A percentile compares a stretch with the other conserved stretches of the same genome.
Conservation (phyloP, 2,113 vertebrate genomes). For the Cichladusa arquata region DNA sequence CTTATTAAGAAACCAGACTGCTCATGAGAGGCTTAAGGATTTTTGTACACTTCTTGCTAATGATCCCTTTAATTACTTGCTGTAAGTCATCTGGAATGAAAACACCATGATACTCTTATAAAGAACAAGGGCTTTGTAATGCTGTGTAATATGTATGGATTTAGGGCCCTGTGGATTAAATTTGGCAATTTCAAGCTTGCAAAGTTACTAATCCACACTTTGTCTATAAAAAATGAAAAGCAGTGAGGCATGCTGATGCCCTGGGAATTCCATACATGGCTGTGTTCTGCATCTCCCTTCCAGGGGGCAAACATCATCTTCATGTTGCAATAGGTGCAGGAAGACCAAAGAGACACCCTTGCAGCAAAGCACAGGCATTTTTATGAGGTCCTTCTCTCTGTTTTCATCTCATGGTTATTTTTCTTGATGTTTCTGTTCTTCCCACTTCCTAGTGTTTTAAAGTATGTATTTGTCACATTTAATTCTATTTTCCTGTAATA, state of each 20-base stretch:
- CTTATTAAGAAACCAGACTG: background rate
- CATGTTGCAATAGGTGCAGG: background rate
- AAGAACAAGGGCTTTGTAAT: slow-evolving; percentile 23
- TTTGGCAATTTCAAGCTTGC: slow-evolving; percentile 8
- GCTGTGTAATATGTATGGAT: background rate
- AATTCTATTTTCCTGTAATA: slow-evolving; percentile 9
- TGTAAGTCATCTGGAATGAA: slow-evolving; percentile 43
- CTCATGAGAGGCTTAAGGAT: background rate
- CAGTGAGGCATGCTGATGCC: background rate
- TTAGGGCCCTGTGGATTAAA: slow-evolving; percentile 26
- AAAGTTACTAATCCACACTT: slow-evolving; percentile 32
- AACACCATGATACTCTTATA: background rate
- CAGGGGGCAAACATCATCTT: background rate
- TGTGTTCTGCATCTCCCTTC: background rate
- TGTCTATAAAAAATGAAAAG: background rate
- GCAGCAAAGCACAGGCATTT: background rate
- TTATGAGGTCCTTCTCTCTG: background rate
- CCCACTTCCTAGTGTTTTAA: background rate
- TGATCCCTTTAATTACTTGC: slow-evolving; percentile 40
- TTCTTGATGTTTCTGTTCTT: background rate
- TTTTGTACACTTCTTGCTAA: slow-evolving; percentile 32
- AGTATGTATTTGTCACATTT: slow-evolving; percentile 18
- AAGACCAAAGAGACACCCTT: background rate
- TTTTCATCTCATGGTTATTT: background rate
- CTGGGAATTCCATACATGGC: background rate